These are phyloP conservation scores for Caenorhabditis doughertyi DNA, from an alignment of 2,888 invertebrate species.

Conservation along the genomic window DNA sequence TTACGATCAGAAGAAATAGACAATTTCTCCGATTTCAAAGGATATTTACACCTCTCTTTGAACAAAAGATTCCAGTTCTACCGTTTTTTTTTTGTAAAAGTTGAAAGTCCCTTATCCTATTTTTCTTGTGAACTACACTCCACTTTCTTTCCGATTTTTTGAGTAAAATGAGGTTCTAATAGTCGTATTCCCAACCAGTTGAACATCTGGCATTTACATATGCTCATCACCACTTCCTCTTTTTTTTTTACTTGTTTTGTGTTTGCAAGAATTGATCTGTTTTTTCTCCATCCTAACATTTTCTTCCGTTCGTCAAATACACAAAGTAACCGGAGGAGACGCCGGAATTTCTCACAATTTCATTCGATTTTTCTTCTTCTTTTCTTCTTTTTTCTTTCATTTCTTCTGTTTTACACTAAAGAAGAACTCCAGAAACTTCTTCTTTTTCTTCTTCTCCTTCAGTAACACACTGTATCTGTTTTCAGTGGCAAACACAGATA, in stretches of 20 bases:
- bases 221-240: constrained; percentile 30
- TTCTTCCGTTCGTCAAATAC: constrained; percentile 37
- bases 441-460: constrained; percentile 21
- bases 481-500: constrained; percentile 50
- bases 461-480: constrained; percentile 42
- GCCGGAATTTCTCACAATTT: constrained; percentile 39
- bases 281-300: background rate
- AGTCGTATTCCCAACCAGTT: constrained; percentile 51
- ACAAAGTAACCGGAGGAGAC: constrained; percentile 33
- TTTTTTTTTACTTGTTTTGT: background rate
- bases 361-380: constrained; percentile 13
- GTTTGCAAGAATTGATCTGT: constrained; percentile 5
- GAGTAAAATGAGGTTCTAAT: constrained; percentile 34
- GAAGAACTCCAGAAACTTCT: constrained; percentile 24
- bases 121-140: no score
- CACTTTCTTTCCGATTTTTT: background rate
- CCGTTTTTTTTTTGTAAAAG: no score
- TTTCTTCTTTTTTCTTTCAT: constrained; percentile 14
- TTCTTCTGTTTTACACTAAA: constrained; percentile 51
- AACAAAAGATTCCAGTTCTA: no score
- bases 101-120: background rate
- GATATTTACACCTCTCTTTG: no score
- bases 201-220: constrained; percentile 54
- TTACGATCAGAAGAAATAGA: no score
- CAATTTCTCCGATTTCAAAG: no score